Evolutionary conservation across 2,888 invertebrate species (phyloP), one percentile per base, ranked within the genome.

Genomic region (Hedychridium roseum): DNA sequence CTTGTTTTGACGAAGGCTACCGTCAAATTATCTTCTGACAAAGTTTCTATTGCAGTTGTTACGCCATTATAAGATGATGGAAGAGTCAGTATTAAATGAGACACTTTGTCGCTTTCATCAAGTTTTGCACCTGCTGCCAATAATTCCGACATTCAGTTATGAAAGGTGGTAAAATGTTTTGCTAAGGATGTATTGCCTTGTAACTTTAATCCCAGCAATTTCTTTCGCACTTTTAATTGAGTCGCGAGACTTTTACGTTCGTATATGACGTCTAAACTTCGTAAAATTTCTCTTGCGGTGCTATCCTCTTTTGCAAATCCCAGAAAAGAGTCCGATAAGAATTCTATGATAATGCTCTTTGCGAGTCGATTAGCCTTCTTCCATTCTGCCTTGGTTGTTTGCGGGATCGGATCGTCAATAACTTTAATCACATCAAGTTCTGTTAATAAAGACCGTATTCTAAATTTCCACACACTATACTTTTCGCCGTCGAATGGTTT

Each of bases 31-130:
- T 64, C 70, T 43, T 74, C 70, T 0, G 65, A 50, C 17, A 77
- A 53, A 1, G 72, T 75, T 57, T 76, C 73, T 1, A 78, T 60
- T 0, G 78, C 76, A 6, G 76, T 76, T n/a, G 74, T 62, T 2
- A 77, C 62, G 3, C 71, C 71, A 44, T 76, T 69, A 53, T 76
- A 76, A 14, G 52, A 39, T n/a, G 61, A 6, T 3, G 76, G 74
- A 18, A 77, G 43, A n/a, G 73, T 73, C 1, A 74, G 28, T 9
- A 77, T 53, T n/a, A 76, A 58, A 50, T 76, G 71, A 1, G 71
- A 56, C 2, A 77, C 55, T 54, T 73, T 75, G 39, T 75, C 73
- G 2, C 63, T 70, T 55, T 78, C 74, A 14, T 73, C 68, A 2
- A 76, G 34, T 36, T 65, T 69, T 1, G 70, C 74, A 18, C 78